A percentile compares a stretch with the other conserved stretches of the same genome.
These are phyloP conservation scores for Furcula furcula DNA, from an alignment of 2,888 invertebrate species.

Conservation along the genomic window DNA sequence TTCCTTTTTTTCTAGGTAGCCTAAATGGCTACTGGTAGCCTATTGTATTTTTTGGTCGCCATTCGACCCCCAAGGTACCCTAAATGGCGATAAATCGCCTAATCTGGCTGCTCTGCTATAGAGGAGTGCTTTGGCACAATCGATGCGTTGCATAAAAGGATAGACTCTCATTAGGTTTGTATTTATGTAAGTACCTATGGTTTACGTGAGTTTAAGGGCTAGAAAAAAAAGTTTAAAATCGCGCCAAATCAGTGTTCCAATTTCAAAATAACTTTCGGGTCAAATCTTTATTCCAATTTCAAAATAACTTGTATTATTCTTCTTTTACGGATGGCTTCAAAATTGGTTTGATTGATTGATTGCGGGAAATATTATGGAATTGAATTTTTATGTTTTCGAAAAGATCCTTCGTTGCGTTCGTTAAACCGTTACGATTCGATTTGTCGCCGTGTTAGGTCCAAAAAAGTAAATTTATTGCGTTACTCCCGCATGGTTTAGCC, in stretches of 20 bases:
- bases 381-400: conserved; percentile 61
- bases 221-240: neutral
- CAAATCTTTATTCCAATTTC: conserved; percentile 7
- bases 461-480: conserved; percentile 64
- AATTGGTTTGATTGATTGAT: conserved; percentile 46
- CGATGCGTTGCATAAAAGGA: no score
- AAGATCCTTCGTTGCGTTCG: conserved; percentile 41
- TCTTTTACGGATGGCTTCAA: conserved; percentile 6
- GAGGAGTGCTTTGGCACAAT: no score
- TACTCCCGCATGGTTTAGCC: conserved; percentile 55
- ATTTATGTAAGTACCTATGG: no score
- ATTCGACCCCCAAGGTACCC: no score
- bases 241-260: conserved; percentile 6
- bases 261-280: neutral
- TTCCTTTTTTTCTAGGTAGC: no score
- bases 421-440: conserved; percentile 63
- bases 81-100: no score
- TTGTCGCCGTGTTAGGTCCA: conserved; percentile 58
- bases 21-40: no score
- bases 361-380: conserved; percentile 49
- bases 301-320: neutral
- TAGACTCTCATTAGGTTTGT: no score
- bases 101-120: no score
- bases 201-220: no score
- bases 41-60: no score